Evolutionary conservation across 2,113 vertebrate species (phyloP), one percentile per base, ranked within the genome.

Genomic region (Trogon melanurus): DNA sequence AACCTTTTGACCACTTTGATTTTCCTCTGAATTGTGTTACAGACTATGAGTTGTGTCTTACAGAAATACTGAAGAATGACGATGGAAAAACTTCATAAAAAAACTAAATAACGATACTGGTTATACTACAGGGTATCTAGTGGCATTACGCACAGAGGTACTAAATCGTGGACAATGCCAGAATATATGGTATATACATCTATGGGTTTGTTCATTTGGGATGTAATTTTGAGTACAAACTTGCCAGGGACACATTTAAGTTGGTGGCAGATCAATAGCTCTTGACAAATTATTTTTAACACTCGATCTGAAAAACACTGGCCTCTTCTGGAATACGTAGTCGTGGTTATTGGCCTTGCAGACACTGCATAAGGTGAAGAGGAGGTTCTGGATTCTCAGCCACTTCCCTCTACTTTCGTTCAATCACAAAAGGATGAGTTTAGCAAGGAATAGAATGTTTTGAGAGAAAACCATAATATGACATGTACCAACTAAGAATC

Each of bases 111-210:
- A 47, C 21, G 56, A 25, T 64, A 23, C 9, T 27, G 36, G 16
- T 60, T 79, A 62, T 38, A 60, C 61, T 51, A 25, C 51, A 41
- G 12, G 9, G 9, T 54, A 81, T 50, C 61, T 79, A n/a, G 30
- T 51, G 51, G 19, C 51, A 54, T 61, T 87, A 22, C 7, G 57
- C 64, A 91, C 16, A 89, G 32, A 73, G 74, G 80, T 16, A 65
- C 10, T 66, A 66, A 51, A 64, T 7, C 6, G 0, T 16, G 7
- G 10, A 48, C 38, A 71, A 34, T 1, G 3, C 18, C 20, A 70
- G 19, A 70, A 79, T n/a, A 20, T 4, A 6, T 11, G 22, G 25
- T 38, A 36, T 16, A 53, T 6, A 18, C 0, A 0, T 18, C 26
- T 50, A 20, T 36, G 10, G 41, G 57, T 27, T 60, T 48, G 2